Percentiles rank a stretch among this genome's conserved stretches.
Evolutionary conservation across 1,140 invertebrate species (phyloP).

Genomic region (Drosophila miranda): DNA sequence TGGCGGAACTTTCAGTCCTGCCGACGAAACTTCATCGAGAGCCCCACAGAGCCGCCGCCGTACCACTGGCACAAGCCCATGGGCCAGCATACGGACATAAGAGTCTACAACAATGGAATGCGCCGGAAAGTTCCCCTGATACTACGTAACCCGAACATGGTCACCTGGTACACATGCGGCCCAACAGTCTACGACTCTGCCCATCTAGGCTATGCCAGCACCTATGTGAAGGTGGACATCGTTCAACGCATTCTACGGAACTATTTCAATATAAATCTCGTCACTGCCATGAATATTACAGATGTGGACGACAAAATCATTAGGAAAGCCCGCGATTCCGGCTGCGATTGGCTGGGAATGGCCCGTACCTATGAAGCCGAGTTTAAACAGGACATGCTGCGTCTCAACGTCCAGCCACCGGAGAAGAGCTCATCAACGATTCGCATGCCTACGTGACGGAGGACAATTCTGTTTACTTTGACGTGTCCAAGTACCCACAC

Average conservation of each 20-base stretch:
- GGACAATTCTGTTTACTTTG: conserved; percentile 93
- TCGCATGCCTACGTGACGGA: conserved; percentile 87
- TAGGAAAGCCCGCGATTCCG: conserved; percentile 85
- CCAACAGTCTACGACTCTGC: conserved; percentile 97
- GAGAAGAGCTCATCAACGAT: conserved; percentile 86
- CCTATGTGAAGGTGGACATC: conserved; percentile 93
- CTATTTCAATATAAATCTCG: conserved; percentile 90
- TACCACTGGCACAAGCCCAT: conserved; percentile 51
- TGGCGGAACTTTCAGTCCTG: background rate
- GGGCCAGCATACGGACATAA: conserved; percentile 84
- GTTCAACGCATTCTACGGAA: conserved; percentile 91
- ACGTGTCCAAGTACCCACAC: conserved; percentile 85
- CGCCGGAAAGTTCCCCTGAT: conserved; percentile 88
- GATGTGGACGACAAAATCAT: conserved; percentile 99
- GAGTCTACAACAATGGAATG: conserved; percentile 87
- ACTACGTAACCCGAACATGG: conserved; percentile 85
- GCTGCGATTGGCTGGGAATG: conserved; percentile 84
- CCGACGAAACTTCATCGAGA: conserved; percentile 5
- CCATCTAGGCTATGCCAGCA: conserved; percentile 95
- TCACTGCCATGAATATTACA: conserved; percentile 94
- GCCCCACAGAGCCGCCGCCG: background rate
- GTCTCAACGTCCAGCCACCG: conserved; percentile 88
- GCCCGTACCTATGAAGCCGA: conserved; percentile 89
- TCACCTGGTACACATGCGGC: conserved; percentile 92
- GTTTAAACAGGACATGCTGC: conserved; percentile 91